Conservation (phyloP, 2,797 vertebrate species). For the Scolopax bukidnonensis region DNA sequence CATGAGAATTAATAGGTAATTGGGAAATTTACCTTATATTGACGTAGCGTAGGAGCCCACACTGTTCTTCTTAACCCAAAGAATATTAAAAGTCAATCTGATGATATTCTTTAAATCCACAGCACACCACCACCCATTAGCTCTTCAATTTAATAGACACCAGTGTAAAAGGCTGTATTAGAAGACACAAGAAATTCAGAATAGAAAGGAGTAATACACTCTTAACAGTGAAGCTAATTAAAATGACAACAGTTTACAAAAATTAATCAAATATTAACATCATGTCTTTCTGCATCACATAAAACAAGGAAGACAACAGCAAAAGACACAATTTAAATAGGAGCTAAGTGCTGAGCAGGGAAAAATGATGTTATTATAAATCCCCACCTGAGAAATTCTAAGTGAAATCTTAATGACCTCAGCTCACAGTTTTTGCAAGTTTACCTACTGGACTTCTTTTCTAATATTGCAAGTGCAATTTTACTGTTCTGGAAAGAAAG, state of each 20-base stretch:
- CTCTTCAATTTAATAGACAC: not conserved
- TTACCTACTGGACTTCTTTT: not conserved
- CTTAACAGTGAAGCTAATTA: not conserved
- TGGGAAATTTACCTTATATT: not conserved
- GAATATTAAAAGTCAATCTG: not conserved
- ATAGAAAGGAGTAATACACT: not conserved
- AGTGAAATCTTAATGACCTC: not conserved
- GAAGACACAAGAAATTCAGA: not conserved
- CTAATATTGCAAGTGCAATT: not conserved
- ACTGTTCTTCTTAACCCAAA: not conserved
- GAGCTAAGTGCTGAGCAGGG: not conserved
- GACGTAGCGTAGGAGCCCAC: not conserved
- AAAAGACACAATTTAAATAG: not conserved
- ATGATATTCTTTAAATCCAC: not conserved
- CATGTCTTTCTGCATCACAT: not conserved
- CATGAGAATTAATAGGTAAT: not conserved
- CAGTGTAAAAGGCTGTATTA: not conserved
- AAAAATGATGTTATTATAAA: not conserved
- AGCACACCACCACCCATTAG: not conserved
- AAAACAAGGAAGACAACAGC: not conserved
- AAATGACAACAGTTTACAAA: not conserved
- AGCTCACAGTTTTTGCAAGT: not conserved
- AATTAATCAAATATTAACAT: not conserved
- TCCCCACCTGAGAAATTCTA: not conserved
- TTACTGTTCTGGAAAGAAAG: slow-evolving; percentile 24